Base-by-base conservation (phyloP, 2,797 vertebrate species). In the Kryptopterus vitreolus region DNA sequence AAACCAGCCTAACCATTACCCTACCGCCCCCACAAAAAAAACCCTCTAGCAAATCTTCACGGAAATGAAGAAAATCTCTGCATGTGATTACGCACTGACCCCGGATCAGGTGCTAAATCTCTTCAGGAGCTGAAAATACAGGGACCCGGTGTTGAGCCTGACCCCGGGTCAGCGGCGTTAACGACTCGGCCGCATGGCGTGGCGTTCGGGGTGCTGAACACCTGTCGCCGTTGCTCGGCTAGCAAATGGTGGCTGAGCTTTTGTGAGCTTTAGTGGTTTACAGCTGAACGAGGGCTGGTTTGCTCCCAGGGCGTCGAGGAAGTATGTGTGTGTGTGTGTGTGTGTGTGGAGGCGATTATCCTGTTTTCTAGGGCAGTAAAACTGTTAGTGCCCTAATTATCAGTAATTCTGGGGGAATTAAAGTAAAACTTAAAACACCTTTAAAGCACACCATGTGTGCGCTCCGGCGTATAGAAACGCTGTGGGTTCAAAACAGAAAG, bases 311-410 rank as follows among this genome's bases (percentile, higher is more conserved):
- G 82, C 72, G 65, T 73, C 65, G 46, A 74, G 53, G 78, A 72
- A 43, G 71, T 81, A 38, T 69, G 58, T 53, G 66, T 65, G 77
- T 76, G 66, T 70, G 76, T 72, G 77, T 76, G 53, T 68, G 12
- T 73, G 52, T 74, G 76, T 79, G 70, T 68, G 72, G 50, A 73
- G 93, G 94, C 94, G 94, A 95, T 96, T 95, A 96, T 95, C 94
- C 95, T 94, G 94, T 96, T 96, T 96, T 95, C 94, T 95, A 93
- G 94, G 93, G 94, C 93, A 95, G 93, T 95, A 95, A 96, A 95
- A 94, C 95, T 95, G 94, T 94, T 95, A 95, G 94, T 94, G 94
- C 94, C 95, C 94, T 95, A 95, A 96, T 95, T 95, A 95, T 94
- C 93, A 92, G 94, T 94, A 95, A 95, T 95, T 95, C 94, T 93